Percentiles rank a stretch among this genome's conserved stretches.
phyloP scores from a whole-genome alignment of 2,888 invertebrate genomes.

The Mythimna impura region DNA sequence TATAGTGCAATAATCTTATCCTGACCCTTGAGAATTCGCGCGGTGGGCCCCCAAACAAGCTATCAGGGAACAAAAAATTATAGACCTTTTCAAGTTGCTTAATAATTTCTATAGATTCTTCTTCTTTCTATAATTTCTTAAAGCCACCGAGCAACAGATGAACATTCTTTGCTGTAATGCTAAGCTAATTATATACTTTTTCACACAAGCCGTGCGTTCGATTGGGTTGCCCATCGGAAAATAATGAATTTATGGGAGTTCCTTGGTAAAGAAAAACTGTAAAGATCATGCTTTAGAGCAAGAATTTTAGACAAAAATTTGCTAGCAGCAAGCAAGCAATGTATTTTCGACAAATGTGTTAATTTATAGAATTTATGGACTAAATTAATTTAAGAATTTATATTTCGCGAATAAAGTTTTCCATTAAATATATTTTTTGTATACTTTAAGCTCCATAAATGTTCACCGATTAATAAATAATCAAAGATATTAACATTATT shows the following conservation, averaged over 20 bases:
- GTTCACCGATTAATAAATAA: no score
- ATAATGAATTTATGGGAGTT: background rate
- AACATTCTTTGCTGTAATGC: background rate
- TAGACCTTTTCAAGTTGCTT: background rate
- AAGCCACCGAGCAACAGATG: background rate
- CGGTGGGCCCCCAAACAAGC: no score
- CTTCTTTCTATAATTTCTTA: background rate
- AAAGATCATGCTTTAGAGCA: no score
- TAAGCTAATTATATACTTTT: background rate
- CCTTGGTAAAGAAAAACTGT: no score
- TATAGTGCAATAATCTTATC: background rate
- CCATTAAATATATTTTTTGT: no score
- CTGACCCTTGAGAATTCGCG: background rate
- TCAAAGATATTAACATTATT: background rate
- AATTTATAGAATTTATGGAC: no score
- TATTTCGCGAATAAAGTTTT: no score
- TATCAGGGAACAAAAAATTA: background rate
- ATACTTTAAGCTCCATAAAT: no score
- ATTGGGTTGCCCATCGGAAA: background rate
- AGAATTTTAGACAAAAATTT: no score
- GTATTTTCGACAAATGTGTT: no score
- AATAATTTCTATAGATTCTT: background rate
- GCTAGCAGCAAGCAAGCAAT: no score
- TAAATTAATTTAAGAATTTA: no score
- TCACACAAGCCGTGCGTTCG: background rate